phyloP scores from a whole-genome alignment of 2,113 vertebrate species.

The Mus pahari region DNA sequence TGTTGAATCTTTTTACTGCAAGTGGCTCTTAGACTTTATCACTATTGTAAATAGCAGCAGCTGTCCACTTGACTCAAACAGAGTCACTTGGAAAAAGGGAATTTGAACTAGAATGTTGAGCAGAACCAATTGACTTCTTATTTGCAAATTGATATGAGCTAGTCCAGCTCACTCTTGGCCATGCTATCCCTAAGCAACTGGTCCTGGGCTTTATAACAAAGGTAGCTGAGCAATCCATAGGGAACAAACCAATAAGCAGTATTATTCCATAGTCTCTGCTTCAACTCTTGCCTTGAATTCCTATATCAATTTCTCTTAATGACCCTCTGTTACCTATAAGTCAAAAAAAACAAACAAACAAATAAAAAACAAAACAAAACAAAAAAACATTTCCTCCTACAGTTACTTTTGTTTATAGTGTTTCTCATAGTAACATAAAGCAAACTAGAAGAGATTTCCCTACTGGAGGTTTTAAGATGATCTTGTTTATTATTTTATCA shows the following conservation, averaged over 20 bases:
- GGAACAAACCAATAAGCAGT: neutral
- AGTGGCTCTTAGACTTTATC: neutral
- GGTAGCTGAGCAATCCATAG: neutral
- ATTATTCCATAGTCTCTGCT: neutral
- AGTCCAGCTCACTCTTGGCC: neutral
- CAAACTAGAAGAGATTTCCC: neutral
- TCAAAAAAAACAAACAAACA: neutral
- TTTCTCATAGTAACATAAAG: neutral
- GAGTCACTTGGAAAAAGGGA: neutral
- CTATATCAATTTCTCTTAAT: neutral
- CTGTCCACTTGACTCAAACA: neutral
- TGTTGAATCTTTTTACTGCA: neutral
- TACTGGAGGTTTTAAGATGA: neutral
- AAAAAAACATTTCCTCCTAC: neutral
- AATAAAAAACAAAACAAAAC: no score
- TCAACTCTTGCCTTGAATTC: neutral
- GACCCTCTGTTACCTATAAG: neutral
- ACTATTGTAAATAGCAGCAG: neutral
- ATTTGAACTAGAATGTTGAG: neutral
- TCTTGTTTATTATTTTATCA: neutral
- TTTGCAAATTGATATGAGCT: neutral
- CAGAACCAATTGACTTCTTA: neutral
- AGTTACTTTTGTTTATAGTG: neutral
- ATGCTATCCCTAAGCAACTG: neutral
- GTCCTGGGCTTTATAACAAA: neutral